Evolutionary conservation across 2,888 invertebrate species (phyloP).

Genomic region (Drosophila neoperkinsi): DNA sequence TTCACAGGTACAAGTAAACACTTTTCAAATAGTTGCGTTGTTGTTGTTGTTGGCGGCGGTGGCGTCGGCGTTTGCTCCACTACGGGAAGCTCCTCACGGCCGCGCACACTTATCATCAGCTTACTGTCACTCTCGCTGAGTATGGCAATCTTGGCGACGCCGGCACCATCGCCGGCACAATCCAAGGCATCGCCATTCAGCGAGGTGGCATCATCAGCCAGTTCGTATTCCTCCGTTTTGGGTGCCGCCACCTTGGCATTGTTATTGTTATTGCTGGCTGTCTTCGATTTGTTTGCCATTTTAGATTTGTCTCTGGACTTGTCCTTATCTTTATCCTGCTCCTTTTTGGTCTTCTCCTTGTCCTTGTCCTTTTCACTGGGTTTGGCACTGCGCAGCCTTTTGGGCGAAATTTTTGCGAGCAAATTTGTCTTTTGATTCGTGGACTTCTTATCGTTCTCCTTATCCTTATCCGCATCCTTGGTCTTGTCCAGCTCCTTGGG

Average conservation of each 20-base stretch:
- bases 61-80: slow-evolving; percentile 78
- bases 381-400: slow-evolving; percentile 62
- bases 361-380: slow-evolving; percentile 51
- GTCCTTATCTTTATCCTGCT: slow-evolving; percentile 36
- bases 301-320: slow-evolving; percentile 41
- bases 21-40: slow-evolving; percentile 72
- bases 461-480: slow-evolving; percentile 54
- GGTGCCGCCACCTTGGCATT: slow-evolving; percentile 35
- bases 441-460: slow-evolving; percentile 69
- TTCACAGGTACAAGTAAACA: slow-evolving; percentile 82
- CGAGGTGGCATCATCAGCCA: slow-evolving; percentile 86
- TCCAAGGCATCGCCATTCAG: slow-evolving; percentile 81
- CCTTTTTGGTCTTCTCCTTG: slow-evolving; percentile 40
- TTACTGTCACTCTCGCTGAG: slow-evolving; percentile 85
- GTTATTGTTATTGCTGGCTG: slow-evolving; percentile 46
- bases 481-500: slow-evolving; percentile 62
- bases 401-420: slow-evolving; percentile 77
- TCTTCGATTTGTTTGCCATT: slow-evolving; percentile 20
- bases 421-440: slow-evolving; percentile 66
- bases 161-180: slow-evolving; percentile 35
- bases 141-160: slow-evolving; percentile 86
- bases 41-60: slow-evolving; percentile 26
- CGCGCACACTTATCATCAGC: slow-evolving; percentile 87
- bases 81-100: slow-evolving; percentile 90
- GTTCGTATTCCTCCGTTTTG: slow-evolving; percentile 86